Percentiles rank a stretch among this genome's conserved stretches.
Conservation (phyloP, 2,113 vertebrate species). For the Erpornis zantholeuca region DNA sequence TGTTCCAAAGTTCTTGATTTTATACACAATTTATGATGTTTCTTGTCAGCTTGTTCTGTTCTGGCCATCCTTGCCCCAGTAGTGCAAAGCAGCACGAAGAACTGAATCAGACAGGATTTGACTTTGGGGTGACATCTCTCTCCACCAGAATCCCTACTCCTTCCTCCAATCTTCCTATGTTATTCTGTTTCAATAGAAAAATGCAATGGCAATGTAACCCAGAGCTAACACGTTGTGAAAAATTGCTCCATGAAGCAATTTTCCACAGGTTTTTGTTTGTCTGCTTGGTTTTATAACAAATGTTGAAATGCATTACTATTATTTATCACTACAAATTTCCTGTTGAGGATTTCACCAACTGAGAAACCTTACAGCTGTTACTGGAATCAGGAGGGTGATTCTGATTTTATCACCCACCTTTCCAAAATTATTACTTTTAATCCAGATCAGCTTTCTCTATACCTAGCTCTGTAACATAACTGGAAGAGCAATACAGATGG, state of each 20-base stretch:
- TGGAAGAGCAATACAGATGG: not conserved
- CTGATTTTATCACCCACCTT: not conserved
- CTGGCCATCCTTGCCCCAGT: not conserved
- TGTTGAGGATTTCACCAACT: not conserved
- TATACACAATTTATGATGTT: not conserved
- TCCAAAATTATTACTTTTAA: not conserved
- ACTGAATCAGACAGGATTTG: not conserved
- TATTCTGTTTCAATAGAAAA: not conserved
- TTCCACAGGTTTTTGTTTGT: not conserved
- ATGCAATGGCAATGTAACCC: not conserved
- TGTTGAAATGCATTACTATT: not conserved
- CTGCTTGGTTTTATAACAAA: not conserved
- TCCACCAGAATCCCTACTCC: not conserved
- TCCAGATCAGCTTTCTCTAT: not conserved
- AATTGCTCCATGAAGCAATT: not conserved
- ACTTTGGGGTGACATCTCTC: not conserved
- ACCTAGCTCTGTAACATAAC: not conserved
- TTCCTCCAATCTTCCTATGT: not conserved
- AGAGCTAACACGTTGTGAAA: not conserved
- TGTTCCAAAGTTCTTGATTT: not conserved
- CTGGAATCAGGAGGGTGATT: not conserved
- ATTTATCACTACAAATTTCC: not conserved
- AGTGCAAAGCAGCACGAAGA: not conserved
- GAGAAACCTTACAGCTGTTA: not conserved
- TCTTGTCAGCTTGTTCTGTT: not conserved